Conservation (phyloP, 2,888 invertebrate genomes). For the Drosophila maculinotata region DNA sequence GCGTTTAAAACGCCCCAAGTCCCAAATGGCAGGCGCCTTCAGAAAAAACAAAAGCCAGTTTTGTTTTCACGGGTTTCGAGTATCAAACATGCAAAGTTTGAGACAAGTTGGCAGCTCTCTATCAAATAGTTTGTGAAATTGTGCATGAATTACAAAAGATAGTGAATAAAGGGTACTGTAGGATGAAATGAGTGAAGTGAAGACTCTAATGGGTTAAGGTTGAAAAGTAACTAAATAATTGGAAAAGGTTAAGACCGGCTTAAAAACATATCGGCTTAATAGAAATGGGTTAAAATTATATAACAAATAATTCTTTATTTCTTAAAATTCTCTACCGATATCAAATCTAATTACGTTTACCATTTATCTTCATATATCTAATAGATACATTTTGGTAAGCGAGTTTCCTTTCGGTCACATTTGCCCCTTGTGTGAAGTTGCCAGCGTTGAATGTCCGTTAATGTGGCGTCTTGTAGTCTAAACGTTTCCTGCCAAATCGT, state of each 20-base stretch:
- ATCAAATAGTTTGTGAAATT: too few species aligned
- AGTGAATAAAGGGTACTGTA: conserved; percentile 4
- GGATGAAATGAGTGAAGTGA: background rate
- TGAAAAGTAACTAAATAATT: too few species aligned
- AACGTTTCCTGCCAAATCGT: conserved; percentile 58
- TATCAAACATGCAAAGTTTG: conserved; percentile 37
- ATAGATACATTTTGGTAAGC: background rate
- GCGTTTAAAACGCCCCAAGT: conserved; percentile 52
- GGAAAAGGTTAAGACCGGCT: too few species aligned
- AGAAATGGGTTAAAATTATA: too few species aligned
- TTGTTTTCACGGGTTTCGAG: conserved; percentile 31
- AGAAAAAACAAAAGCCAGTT: conserved; percentile 21
- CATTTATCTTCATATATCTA: conserved; percentile 48
- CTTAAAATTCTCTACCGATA: background rate
- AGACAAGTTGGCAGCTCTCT: conserved; percentile 10
- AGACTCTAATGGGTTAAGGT: too few species aligned
- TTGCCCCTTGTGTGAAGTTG: background rate
- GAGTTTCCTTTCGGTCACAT: conserved; percentile 6
- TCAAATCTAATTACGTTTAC: conserved; percentile 27
- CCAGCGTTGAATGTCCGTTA: conserved; percentile 28
- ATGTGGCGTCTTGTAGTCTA: conserved; percentile 70
- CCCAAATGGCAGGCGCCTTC: conserved; percentile 33
- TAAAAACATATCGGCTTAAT: too few species aligned
- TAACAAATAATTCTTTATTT: too few species aligned
- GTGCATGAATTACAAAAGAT: conserved; percentile 21